Percentiles rank a stretch among this genome's conserved stretches.
phyloP scores from a whole-genome alignment of 2,797 vertebrate species.

The Harpagifer antarcticus region DNA sequence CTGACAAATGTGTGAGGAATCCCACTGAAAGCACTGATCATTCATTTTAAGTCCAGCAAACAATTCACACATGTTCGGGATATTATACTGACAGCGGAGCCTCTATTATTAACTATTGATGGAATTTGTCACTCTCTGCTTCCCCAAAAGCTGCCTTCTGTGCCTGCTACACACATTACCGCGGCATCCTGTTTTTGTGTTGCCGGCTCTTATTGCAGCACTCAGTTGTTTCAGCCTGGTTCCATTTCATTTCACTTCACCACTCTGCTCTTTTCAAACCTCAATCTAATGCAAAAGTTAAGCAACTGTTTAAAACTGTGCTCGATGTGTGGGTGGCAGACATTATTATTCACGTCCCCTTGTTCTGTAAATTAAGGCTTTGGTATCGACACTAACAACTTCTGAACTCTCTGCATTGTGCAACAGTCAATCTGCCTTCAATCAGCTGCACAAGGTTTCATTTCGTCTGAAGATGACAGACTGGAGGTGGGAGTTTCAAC shows the following conservation, averaged over 20 bases:
- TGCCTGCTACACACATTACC: slow-evolving; percentile 27
- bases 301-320: slow-evolving; percentile 55
- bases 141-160: slow-evolving; percentile 26
- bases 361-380: slow-evolving; percentile 76
- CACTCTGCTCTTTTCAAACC: slow-evolving; percentile 60
- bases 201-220: slow-evolving; percentile 47
- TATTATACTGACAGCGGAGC: neutral
- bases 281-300: slow-evolving; percentile 41
- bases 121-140: slow-evolving; percentile 8
- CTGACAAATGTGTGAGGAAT: slow-evolving; percentile 56
- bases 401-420: slow-evolving; percentile 61
- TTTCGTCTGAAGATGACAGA: slow-evolving; percentile 64
- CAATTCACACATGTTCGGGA: slow-evolving; percentile 23
- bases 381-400: slow-evolving; percentile 69
- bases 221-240: slow-evolving; percentile 57
- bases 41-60: slow-evolving; percentile 46
- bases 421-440: slow-evolving; percentile 66
- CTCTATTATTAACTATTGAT: slow-evolving; percentile 10
- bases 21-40: slow-evolving; percentile 36
- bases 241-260: slow-evolving; percentile 67
- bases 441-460: slow-evolving; percentile 44
- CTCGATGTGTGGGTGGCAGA: slow-evolving; percentile 61
- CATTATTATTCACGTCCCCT: slow-evolving; percentile 69
- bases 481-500: slow-evolving; percentile 56
- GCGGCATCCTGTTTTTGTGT: slow-evolving; percentile 55